phyloP scores from a whole-genome alignment of 2,888 invertebrate genomes.

The Acheta domesticus region DNA sequence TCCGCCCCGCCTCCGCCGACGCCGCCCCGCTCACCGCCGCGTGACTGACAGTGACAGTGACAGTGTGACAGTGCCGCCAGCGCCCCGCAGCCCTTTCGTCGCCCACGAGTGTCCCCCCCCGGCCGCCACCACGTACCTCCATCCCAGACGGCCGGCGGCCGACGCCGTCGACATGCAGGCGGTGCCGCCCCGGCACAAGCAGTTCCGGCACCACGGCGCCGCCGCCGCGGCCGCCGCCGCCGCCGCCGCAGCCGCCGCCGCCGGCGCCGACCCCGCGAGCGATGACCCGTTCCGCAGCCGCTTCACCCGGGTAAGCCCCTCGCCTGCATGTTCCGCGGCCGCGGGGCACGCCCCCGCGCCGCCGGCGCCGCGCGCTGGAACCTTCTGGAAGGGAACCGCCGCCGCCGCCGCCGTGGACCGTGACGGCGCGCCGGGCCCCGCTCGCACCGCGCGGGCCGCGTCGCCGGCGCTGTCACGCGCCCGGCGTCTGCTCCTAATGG shows the following conservation, averaged over 20 bases:
- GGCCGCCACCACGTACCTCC: not conserved
- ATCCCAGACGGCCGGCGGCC: not conserved
- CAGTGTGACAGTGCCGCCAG: not conserved
- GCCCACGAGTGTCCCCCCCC: not conserved
- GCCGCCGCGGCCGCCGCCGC: not conserved
- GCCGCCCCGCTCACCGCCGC: not conserved
- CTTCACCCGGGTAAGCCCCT: slow-evolving; percentile 30
- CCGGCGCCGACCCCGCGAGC: slow-evolving; percentile 31
- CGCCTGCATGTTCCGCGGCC: not conserved
- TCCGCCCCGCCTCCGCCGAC: not conserved
- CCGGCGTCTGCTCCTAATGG: not conserved
- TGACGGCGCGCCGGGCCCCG: too few relatives aligned
- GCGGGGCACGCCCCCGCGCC: not conserved
- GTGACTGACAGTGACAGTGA: slow-evolving; percentile 1
- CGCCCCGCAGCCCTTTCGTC: not conserved
- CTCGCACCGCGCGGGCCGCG: not conserved
- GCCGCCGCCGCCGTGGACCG: too few relatives aligned
- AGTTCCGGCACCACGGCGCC: slow-evolving; percentile 32
- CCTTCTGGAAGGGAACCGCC: not conserved
- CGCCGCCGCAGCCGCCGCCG: not conserved
- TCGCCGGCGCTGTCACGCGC: not conserved
- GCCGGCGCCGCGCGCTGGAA: not conserved
- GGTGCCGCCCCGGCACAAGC: slow-evolving; percentile 36
- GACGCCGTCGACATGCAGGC: slow-evolving; percentile 35
- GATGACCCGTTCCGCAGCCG: slow-evolving; percentile 35